Conservation (phyloP, 2,888 invertebrate genomes). For the Rutpela maculata region DNA sequence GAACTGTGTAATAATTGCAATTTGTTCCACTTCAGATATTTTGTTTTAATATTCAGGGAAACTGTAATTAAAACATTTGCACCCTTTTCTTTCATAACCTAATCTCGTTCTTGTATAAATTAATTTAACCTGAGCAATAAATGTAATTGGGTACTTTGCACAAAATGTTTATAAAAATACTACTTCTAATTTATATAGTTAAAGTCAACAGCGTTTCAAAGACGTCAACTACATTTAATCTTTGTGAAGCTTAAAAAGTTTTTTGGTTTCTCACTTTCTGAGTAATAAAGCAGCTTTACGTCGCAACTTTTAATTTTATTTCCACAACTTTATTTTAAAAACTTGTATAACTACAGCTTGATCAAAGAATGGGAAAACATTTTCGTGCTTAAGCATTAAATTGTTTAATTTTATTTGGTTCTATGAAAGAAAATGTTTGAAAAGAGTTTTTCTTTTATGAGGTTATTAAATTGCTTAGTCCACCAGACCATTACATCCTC, state of each 20-base stretch:
- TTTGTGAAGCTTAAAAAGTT: neutral
- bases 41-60: too few species aligned
- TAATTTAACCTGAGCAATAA: neutral
- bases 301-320: constrained; percentile 14
- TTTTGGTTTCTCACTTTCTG: neutral
- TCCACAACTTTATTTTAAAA: neutral
- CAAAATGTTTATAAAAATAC: neutral
- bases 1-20: too few species aligned
- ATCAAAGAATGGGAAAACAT: neutral
- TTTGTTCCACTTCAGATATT: too few species aligned
- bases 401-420: constrained; percentile 15
- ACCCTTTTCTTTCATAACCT: neutral
- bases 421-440: neutral
- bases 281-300: neutral
- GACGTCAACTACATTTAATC: neutral
- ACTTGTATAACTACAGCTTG: neutral
- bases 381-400: neutral
- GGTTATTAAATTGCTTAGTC: constrained; percentile 6
- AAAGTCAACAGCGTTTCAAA: neutral
- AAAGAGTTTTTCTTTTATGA: constrained; percentile 4
- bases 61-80: neutral
- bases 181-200: neutral
- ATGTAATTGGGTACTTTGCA: neutral
- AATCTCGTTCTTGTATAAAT: neutral
- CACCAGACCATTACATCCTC: neutral